phyloP scores from a whole-genome alignment of 1,140 invertebrate genomes.

The Aphaenogaster ashmeadi region DNA sequence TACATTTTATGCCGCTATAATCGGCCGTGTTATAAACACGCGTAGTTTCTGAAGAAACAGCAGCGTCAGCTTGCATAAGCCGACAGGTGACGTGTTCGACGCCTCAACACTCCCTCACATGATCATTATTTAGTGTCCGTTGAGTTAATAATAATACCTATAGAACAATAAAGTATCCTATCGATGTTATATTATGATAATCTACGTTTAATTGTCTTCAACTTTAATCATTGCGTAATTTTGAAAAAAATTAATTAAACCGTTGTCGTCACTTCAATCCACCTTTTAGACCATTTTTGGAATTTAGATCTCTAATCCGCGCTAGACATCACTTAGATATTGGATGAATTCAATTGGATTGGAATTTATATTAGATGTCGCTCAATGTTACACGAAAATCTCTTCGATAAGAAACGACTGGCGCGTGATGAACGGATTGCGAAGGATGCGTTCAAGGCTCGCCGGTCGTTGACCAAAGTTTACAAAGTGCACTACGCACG shows the following conservation, averaged over 20 bases:
- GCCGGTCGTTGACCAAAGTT: slow-evolving; percentile 54
- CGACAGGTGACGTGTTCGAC: slow-evolving; percentile 43
- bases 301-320: neutral
- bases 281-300: neutral
- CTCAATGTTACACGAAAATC: neutral
- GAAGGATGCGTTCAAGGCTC: slow-evolving; percentile 43
- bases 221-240: neutral
- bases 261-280: neutral
- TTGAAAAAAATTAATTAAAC: neutral
- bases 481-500: slow-evolving; percentile 4
- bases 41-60: slow-evolving; percentile 56
- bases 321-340: too few species aligned
- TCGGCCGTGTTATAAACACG: slow-evolving; percentile 45
- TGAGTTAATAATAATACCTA: slow-evolving; percentile 20
- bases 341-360: too few species aligned
- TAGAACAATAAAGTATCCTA: neutral
- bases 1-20: slow-evolving; percentile 33
- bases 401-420: neutral
- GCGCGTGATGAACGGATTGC: neutral
- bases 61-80: slow-evolving; percentile 53
- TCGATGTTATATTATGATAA: neutral
- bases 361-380: neutral
- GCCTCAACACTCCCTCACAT: slow-evolving; percentile 35
- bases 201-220: neutral
- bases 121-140: slow-evolving; percentile 67